Conservation (phyloP, 2,797 vertebrate species). For the Pangasius djambal region DNA sequence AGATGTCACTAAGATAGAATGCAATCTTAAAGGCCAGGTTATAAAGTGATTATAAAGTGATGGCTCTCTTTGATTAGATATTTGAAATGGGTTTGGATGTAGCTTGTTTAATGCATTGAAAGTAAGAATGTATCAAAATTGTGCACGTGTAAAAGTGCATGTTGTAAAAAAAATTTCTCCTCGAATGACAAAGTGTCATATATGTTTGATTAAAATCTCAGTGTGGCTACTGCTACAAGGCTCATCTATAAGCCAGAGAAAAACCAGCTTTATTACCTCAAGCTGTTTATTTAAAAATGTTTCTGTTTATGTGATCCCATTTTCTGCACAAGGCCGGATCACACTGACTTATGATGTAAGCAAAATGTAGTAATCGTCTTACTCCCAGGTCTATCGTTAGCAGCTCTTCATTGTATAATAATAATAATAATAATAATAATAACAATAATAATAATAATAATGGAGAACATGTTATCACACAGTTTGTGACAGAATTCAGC, state of each 20-base stretch:
- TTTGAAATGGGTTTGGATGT: neutral
- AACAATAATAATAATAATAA: no score
- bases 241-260: neutral
- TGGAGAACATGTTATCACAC: neutral
- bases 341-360: neutral
- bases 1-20: neutral
- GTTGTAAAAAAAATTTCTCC: neutral
- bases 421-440: no score
- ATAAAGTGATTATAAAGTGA: neutral
- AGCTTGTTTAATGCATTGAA: neutral
- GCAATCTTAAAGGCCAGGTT: neutral
- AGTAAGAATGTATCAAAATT: neutral
- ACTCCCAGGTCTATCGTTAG: neutral
- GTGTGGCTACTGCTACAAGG: neutral
- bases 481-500: neutral
- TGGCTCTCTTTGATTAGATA: neutral
- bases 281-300: neutral
- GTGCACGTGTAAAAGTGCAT: no score
- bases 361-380: neutral
- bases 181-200: neutral
- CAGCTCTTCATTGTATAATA: neutral
- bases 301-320: neutral
- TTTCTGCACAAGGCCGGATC: neutral
- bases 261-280: neutral
- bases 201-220: neutral